Percentiles rank a stretch among this genome's conserved stretches.
These are phyloP conservation scores for Carcina quercana DNA, from an alignment of 2,888 invertebrate genomes.

Conservation along the genomic window DNA sequence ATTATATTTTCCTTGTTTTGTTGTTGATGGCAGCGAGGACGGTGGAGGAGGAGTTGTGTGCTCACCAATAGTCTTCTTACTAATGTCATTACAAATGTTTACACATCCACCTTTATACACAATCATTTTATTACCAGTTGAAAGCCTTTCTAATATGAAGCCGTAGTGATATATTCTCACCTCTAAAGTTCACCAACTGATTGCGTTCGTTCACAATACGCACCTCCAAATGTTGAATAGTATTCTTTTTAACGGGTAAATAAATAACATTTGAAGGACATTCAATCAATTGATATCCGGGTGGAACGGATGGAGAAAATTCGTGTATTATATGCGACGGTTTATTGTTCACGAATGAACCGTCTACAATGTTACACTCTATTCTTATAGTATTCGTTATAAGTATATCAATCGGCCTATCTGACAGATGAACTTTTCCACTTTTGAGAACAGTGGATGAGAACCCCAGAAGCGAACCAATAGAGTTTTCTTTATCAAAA, in stretches of 20 bases:
- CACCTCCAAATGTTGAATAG: neutral
- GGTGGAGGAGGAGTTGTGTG: too few relatives aligned
- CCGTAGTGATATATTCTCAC: slow-evolving; percentile 10
- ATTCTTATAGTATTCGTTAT: slow-evolving; percentile 5
- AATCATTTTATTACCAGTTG: too few relatives aligned
- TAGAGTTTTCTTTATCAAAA: neutral
- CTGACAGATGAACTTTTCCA: slow-evolving; percentile 8
- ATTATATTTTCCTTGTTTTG: too few relatives aligned
- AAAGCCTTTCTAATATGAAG: slow-evolving; percentile 7
- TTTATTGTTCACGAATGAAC: slow-evolving; percentile 1
- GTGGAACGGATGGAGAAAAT: slow-evolving; percentile 7
- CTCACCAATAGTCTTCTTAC: too few relatives aligned
- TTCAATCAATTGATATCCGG: neutral
- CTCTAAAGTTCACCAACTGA: slow-evolving; percentile 9
- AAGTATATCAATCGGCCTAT: slow-evolving; percentile 6
- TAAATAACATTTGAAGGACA: neutral
- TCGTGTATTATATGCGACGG: slow-evolving; percentile 6
- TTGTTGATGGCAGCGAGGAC: too few relatives aligned
- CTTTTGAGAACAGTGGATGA: neutral
- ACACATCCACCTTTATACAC: too few relatives aligned
- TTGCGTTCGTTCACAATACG: slow-evolving; percentile 6
- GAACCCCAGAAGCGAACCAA: neutral
- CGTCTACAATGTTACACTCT: slow-evolving; percentile 4
- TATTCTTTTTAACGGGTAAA: neutral
- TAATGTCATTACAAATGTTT: too few relatives aligned